phyloP scores from a whole-genome alignment of 2,888 invertebrate genomes.

The Saturnia pavonia region DNA sequence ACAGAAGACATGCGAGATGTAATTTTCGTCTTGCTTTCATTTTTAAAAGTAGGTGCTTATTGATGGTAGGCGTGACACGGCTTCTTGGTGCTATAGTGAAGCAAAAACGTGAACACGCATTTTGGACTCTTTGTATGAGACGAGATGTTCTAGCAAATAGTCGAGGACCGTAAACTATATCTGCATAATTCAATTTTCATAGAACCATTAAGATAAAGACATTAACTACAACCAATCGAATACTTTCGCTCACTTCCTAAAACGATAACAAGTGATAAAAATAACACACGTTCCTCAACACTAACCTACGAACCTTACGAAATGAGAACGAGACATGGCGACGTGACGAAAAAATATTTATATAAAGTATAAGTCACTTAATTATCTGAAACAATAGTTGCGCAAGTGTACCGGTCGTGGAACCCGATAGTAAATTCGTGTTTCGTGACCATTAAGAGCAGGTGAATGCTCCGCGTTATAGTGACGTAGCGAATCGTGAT shows the following conservation, averaged over 20 bases:
- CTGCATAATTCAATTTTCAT: too few relatives aligned
- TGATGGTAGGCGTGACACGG: too few relatives aligned
- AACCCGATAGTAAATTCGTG: constrained; percentile 19
- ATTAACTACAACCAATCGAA: background rate
- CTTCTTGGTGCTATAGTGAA: too few relatives aligned
- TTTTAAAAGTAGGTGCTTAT: too few relatives aligned
- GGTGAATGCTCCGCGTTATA: constrained; percentile 22
- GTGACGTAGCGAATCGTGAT: constrained; percentile 1
- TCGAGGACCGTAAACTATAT: too few relatives aligned
- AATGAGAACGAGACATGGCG: background rate
- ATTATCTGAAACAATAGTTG: constrained; percentile 21
- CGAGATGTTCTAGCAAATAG: too few relatives aligned
- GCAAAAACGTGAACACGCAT: too few relatives aligned
- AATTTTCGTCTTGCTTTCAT: too few relatives aligned
- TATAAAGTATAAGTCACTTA: constrained; percentile 9
- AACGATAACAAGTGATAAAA: background rate
- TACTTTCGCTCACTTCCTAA: background rate
- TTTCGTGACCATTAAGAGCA: constrained; percentile 22
- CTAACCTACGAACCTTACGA: constrained; percentile 1
- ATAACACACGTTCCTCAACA: background rate
- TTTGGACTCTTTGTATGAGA: too few relatives aligned
- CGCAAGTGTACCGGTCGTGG: constrained; percentile 15
- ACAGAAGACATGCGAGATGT: too few relatives aligned
- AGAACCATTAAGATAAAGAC: too few relatives aligned
- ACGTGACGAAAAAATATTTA: background rate